Percentiles rank a stretch among this genome's conserved stretches.
phyloP scores from a whole-genome alignment of 1,140 invertebrate species.

The Diabrotica undecimpunctata region DNA sequence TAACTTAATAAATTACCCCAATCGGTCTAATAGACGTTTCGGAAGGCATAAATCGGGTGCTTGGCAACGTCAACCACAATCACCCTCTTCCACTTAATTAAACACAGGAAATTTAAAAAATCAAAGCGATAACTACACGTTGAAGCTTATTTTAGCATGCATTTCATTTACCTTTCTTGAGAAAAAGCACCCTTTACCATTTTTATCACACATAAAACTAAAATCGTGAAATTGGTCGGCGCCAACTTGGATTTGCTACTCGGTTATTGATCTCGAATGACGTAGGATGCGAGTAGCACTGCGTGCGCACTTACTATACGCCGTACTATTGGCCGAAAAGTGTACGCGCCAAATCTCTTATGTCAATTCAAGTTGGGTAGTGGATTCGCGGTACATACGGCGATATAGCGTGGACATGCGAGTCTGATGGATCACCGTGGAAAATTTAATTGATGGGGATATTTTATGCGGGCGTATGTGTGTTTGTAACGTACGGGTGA shows the following conservation, averaged over 20 bases:
- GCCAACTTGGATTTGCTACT: constrained; percentile 42
- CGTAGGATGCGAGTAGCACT: constrained; percentile 33
- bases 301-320: constrained; percentile 25
- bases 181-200: constrained; percentile 64
- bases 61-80: background rate
- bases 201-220: constrained; percentile 65
- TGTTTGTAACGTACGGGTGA: background rate
- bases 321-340: constrained; percentile 33
- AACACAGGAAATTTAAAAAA: no score
- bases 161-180: constrained; percentile 58
- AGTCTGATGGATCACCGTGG: constrained; percentile 28
- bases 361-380: constrained; percentile 29
- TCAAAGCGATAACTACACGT: background rate
- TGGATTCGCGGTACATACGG: constrained; percentile 1
- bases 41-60: background rate
- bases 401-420: constrained; percentile 29
- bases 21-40: background rate
- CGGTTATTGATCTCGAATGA: constrained; percentile 43
- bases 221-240: constrained; percentile 49
- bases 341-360: constrained; percentile 40
- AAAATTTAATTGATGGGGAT: constrained; percentile 17
- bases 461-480: background rate
- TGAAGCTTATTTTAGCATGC: constrained; percentile 6
- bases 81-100: no score
- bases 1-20: background rate